Evolutionary conservation across 2,797 vertebrate genomes (phyloP).

Genomic region (Liasis olivaceus): DNA sequence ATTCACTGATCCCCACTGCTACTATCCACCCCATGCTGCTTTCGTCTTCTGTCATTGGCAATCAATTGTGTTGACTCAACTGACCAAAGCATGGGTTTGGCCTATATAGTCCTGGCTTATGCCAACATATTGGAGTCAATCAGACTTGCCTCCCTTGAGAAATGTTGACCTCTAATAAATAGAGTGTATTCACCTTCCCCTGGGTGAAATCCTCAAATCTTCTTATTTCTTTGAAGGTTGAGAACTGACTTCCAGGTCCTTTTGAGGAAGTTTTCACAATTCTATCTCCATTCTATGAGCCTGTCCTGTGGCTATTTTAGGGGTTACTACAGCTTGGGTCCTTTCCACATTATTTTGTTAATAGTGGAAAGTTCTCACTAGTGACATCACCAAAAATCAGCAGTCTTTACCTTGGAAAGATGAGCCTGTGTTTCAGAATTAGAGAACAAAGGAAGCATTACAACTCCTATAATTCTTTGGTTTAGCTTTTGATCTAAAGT

Average conservation of each 20-base stretch:
- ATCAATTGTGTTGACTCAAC: neutral
- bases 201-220: neutral
- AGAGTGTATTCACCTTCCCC: neutral
- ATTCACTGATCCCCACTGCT: neutral
- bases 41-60: slow-evolving; percentile 19
- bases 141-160: neutral
- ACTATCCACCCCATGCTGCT: neutral
- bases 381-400: neutral
- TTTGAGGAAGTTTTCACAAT: neutral
- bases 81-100: neutral
- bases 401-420: neutral
- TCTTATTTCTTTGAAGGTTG: neutral
- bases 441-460: neutral
- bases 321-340: neutral
- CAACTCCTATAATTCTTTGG: neutral
- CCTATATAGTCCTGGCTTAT: neutral
- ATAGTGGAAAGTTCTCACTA: neutral
- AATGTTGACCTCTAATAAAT: rapidly evolving
- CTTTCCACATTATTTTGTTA: neutral
- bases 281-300: neutral
- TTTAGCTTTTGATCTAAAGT: neutral
- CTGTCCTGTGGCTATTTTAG: neutral
- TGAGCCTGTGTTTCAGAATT: neutral
- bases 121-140: neutral
- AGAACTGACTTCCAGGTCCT: neutral